These are phyloP conservation scores for Drosophila anceps DNA, from an alignment of 2,888 invertebrate genomes.

Conservation along the genomic window DNA sequence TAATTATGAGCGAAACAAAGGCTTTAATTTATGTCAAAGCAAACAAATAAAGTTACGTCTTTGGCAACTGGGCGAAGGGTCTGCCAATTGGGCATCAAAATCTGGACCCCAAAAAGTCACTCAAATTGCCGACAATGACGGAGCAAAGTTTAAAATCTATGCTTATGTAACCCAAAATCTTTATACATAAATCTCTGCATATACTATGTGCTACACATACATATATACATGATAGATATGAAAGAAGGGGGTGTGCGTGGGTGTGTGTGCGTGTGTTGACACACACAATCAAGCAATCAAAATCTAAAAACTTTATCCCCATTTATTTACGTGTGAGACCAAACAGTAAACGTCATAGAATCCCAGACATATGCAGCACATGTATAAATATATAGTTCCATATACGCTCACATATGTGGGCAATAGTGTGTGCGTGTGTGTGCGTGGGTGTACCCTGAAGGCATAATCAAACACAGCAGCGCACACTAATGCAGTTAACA, in stretches of 20 bases:
- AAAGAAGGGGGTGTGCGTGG: constrained; percentile 6
- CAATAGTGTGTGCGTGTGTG: constrained; percentile 1
- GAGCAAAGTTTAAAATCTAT: constrained; percentile 53
- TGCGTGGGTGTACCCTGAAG: constrained; percentile 56
- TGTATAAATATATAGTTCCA: background rate
- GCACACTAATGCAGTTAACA: constrained; percentile 81
- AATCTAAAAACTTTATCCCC: constrained; percentile 80
- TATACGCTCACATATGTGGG: background rate
- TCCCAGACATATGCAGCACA: constrained; percentile 34
- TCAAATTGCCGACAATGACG: constrained; percentile 45
- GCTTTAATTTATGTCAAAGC: constrained; percentile 58
- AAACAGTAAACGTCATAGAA: constrained; percentile 58
- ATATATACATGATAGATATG: constrained; percentile 6
- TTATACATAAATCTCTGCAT: constrained; percentile 25
- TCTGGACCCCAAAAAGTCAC: constrained; percentile 48
- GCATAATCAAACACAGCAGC: constrained; percentile 77
- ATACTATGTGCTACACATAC: background rate
- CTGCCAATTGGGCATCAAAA: constrained; percentile 37
- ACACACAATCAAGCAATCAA: constrained; percentile 82
- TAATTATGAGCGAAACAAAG: constrained; percentile 63
- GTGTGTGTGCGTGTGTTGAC: constrained; percentile 60
- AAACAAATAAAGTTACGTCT: constrained; percentile 43
- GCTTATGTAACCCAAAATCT: constrained; percentile 52
- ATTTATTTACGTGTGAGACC: constrained; percentile 66
- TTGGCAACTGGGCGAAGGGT: constrained; percentile 14